Conservation (phyloP, 2,888 invertebrate genomes). For the Xanthorhoe spadicearia region DNA sequence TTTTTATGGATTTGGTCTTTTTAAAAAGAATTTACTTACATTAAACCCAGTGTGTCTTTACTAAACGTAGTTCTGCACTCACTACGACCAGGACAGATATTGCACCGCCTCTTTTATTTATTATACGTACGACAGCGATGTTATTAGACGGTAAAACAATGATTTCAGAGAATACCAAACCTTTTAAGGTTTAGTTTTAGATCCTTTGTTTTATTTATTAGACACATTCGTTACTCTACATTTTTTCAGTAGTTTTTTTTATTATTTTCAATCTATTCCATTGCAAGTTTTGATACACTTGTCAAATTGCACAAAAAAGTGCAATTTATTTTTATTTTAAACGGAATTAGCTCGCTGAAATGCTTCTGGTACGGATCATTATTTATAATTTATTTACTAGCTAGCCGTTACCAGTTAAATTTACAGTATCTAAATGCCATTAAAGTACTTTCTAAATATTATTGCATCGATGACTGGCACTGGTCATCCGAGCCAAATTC, state of each 20-base stretch:
- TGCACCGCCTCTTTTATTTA: conserved; percentile 73
- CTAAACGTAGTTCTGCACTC: conserved; percentile 54
- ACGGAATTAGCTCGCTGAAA: no score
- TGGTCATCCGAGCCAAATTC: conserved; percentile 55
- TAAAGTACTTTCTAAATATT: conserved; percentile 44
- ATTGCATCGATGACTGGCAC: conserved; percentile 59
- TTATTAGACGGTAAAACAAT: conserved; percentile 61
- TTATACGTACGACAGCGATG: conserved; percentile 66
- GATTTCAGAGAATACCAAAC: conserved; percentile 42
- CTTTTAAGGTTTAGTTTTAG: conserved; percentile 14
- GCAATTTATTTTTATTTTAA: no score
- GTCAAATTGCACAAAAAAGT: no score
- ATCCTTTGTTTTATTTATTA: neutral
- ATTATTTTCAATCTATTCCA: no score
- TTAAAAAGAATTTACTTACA: no score
- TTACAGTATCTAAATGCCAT: neutral
- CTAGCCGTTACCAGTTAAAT: no score
- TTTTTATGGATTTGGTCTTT: no score
- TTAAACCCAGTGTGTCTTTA: conserved; percentile 22
- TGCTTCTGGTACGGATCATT: no score
- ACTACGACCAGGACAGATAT: conserved; percentile 72
- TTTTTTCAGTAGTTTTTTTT: no score
- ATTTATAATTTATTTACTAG: no score
- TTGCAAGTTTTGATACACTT: no score
- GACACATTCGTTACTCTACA: no score